Evolutionary conservation across 2,113 vertebrate species (phyloP), one percentile per base, ranked within the genome.

Genomic region (Rutilus rutilus): DNA sequence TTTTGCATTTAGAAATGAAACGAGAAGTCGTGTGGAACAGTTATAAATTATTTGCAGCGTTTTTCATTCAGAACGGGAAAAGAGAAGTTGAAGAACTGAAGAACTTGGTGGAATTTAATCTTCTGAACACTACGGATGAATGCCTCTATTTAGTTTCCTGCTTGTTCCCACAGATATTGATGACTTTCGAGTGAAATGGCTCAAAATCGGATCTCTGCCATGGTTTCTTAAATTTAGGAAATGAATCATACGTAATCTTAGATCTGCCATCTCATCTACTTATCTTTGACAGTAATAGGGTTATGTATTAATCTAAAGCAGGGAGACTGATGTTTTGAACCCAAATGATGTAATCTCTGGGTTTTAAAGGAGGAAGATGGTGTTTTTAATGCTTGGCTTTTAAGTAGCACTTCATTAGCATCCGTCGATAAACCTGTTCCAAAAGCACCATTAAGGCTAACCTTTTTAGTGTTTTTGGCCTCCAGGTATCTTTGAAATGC

Each of bases 1-100:
- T 39, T 71, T 71, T 39, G 19, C 67, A 71, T 71, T 39, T 15
- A 47, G 23, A 74, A 74, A 74, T 74, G 71, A 74, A 74, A 74
- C 47, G 67, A 71, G 39, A 74, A 71, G 21, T 47, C 39, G 45
- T 45, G 71, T 45, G 71, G 39, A 74, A 74, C 71, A 1, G 39
- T 74, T 47, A 19, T 25, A 25, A 74, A 74, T 74, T 25, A 74
- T 74, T 47, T 74, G 23, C 23, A 15, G 71, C 25, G 25, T 47
- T 74, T 71, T 47, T 47, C 36, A 47, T 74, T 74, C 23, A 74
- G 39, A 25, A 47, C 12, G 25, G 71, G 39, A 47, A 74, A 47
- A 25, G 39, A 27, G 12, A 47, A 47, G 71, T 74, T 25, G 42
- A 52, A 17, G 50, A 50, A 50, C 39, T 25, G 42, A 15, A 74